Evolutionary conservation across 2,113 vertebrate species (phyloP).

Genomic region (Colistium nudipinnis): DNA sequence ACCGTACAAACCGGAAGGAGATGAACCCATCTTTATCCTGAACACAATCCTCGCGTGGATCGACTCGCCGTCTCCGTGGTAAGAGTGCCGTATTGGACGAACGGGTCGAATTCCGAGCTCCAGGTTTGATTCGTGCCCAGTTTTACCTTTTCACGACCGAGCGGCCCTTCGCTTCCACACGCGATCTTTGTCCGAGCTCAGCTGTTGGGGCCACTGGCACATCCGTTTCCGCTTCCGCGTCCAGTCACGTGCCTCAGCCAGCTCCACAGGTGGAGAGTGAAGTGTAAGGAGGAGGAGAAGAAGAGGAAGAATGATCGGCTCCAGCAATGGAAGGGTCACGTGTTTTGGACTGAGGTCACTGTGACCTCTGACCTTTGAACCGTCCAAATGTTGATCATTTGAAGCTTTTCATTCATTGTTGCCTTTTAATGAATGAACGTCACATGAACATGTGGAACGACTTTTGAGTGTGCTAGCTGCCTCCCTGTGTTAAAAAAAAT

Average conservation of each 20-base stretch:
- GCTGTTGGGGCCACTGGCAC: constrained; percentile 62
- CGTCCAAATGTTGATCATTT: too few species aligned
- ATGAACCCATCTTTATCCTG: too few species aligned
- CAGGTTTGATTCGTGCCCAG: neutral
- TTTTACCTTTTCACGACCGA: neutral
- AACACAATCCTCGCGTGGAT: too few species aligned
- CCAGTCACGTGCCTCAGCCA: constrained; percentile 63
- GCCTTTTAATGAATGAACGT: too few species aligned
- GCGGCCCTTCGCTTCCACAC: accelerated
- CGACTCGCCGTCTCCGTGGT: too few species aligned
- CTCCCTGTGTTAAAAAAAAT: too few species aligned
- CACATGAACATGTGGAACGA: too few species aligned
- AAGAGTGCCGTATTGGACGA: too few species aligned
- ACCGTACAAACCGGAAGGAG: too few species aligned
- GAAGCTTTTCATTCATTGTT: too few species aligned
- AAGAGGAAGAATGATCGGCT: neutral
- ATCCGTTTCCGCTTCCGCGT: constrained; percentile 76
- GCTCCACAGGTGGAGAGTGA: constrained; percentile 68
- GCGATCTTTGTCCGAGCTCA: constrained; percentile 64
- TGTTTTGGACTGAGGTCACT: neutral
- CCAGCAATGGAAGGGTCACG: neutral
- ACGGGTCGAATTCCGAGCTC: too few species aligned
- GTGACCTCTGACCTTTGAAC: constrained; percentile 5
- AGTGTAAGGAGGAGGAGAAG: constrained; percentile 25
- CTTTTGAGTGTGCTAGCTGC: too few species aligned